These are phyloP conservation scores for Plebejus argus DNA, from an alignment of 2,888 invertebrate species.

Conservation along the genomic window DNA sequence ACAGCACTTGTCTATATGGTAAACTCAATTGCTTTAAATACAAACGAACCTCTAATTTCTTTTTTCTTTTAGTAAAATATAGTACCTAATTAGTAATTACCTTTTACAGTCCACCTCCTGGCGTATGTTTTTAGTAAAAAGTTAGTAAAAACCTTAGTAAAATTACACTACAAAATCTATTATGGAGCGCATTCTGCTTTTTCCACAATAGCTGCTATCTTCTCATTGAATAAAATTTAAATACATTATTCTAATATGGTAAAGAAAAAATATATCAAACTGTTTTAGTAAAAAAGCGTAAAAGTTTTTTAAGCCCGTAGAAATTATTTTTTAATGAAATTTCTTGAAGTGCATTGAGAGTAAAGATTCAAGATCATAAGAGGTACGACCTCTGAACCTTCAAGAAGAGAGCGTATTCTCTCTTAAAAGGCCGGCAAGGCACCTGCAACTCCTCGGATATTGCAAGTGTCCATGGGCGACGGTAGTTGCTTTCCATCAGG, in stretches of 20 bases:
- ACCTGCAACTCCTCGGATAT: too few relatives aligned
- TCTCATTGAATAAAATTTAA: constrained; percentile 14
- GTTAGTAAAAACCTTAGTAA: background rate
- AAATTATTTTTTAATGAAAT: too few relatives aligned
- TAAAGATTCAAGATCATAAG: too few relatives aligned
- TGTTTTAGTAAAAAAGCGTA: background rate
- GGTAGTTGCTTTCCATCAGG: too few relatives aligned
- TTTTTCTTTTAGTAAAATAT: background rate
- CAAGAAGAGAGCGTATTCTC: too few relatives aligned
- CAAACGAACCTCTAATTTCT: background rate
- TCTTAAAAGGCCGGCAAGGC: too few relatives aligned
- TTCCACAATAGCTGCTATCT: background rate
- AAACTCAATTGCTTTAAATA: background rate
- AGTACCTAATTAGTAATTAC: background rate
- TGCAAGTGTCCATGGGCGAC: too few relatives aligned
- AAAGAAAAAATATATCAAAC: background rate
- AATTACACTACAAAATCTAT: constrained; percentile 1
- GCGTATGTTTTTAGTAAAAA: constrained; percentile 9
- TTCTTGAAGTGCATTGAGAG: too few relatives aligned
- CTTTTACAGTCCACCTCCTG: background rate
- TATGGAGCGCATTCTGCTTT: background rate
- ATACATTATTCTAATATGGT: constrained; percentile 2
- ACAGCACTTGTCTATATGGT: too few relatives aligned
- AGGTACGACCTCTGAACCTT: too few relatives aligned
- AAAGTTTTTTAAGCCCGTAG: background rate